Evolutionary conservation across 1,140 invertebrate genomes (phyloP).

Genomic region (Drosophila carrolli): DNA sequence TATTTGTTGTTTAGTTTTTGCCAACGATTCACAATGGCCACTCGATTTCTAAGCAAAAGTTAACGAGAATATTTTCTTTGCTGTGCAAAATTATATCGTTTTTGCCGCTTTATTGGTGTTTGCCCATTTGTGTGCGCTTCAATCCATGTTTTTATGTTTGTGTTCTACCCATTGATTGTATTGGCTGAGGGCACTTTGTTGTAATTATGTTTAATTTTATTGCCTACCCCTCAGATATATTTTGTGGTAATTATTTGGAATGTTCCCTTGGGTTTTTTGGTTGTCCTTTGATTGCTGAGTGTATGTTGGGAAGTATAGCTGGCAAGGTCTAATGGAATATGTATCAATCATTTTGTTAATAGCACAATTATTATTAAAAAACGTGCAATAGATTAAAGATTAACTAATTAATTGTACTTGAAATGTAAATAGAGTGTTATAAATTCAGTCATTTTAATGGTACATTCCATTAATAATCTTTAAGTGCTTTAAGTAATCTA

Average conservation of each 20-base stretch:
- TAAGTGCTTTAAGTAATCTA: too few species aligned
- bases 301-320: conserved; percentile 1
- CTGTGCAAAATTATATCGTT: conserved; percentile 71
- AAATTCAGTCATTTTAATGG: too few species aligned
- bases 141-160: conserved; percentile 24
- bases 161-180: conserved; percentile 39
- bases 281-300: conserved; percentile 34
- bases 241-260: conserved; percentile 42
- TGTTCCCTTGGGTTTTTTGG: conserved; percentile 33
- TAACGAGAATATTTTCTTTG: conserved; percentile 64
- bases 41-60: conserved; percentile 38
- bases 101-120: conserved; percentile 33
- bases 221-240: conserved; percentile 32
- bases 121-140: conserved; percentile 14
- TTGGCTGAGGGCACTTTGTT: conserved; percentile 53
- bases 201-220: conserved; percentile 83
- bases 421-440: too few species aligned
- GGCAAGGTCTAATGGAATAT: not conserved
- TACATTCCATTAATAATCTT: too few species aligned
- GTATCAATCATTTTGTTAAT: too few species aligned
- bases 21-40: conserved; percentile 64
- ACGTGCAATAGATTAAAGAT: not conserved
- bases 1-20: conserved; percentile 68
- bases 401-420: too few species aligned
- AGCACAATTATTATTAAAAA: not conserved